A percentile compares a stretch with the other conserved stretches of the same genome.
These are phyloP conservation scores for Cheilosia soror DNA, from an alignment of 2,888 invertebrate genomes.

Conservation along the genomic window DNA sequence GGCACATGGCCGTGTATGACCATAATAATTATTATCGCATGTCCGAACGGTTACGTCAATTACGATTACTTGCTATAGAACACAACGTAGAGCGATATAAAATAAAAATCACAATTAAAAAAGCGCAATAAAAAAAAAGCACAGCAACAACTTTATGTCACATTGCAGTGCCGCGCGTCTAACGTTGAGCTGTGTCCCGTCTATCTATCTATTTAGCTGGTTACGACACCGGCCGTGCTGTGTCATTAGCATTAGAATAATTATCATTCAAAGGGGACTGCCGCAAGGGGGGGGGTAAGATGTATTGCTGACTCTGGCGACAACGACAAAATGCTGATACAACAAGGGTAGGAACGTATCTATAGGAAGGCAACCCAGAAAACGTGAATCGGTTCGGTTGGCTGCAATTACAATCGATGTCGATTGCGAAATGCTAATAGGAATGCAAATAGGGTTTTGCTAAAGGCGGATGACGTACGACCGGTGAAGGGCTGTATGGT, in stretches of 20 bases:
- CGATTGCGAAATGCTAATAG: background rate
- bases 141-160: constrained; percentile 30
- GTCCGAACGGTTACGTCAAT: constrained; percentile 18
- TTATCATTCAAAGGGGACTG: background rate
- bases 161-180: constrained; percentile 28
- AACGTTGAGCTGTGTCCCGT: background rate
- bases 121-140: background rate
- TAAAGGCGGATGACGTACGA: too few species aligned
- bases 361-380: constrained; percentile 1
- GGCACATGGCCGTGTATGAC: constrained; percentile 29
- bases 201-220: constrained; percentile 6
- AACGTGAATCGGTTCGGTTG: constrained; percentile 24
- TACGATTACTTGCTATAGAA: background rate
- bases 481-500: too few species aligned
- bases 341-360: background rate
- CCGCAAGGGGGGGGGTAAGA: background rate
- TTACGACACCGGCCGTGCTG: constrained; percentile 18
- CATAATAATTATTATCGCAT: constrained; percentile 49
- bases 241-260: constrained; percentile 45
- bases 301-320: background rate
- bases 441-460: too few species aligned
- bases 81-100: background rate
- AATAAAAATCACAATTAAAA: too few species aligned
- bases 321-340: background rate
- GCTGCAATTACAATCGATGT: background rate